Evolutionary conservation across 2,113 vertebrate species (phyloP), one percentile per base, ranked within the genome.

Genomic region (Picathartes gymnocephalus): DNA sequence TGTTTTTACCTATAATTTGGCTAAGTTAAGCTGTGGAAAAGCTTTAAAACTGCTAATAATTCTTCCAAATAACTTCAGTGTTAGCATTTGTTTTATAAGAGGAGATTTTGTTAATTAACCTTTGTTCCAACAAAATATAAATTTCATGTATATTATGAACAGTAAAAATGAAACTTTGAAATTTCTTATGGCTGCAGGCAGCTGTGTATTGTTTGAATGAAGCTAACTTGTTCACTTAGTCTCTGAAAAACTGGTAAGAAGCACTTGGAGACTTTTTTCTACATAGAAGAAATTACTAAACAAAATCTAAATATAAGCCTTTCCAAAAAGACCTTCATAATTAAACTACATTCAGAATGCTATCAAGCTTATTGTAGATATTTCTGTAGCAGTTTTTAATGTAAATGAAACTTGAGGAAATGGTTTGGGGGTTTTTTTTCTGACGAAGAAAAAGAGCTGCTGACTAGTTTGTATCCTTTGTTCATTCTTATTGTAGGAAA

Each of bases 401-500:
- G 45, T 45, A 72, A 86, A 73, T 61, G 47, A 27, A 80, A 53
- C 60, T 33, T 35, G 62, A 44, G 53, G 53, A 83, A 90, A 68
- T 86, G 19, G 54, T 58, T 74, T 47, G 54, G 42, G 10, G 4
- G 16, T 57, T 54, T 70, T 72, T 73, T 57, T 48, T 40, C 23
- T 68, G 23, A 68, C 47, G 48, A 62, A 64, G 45, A 25, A 72
- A 51, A 73, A 81, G 81, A 73, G 18, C 61, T 93, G 37, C 35
- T 66, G 70, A 66, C 86, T 69, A 88, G 58, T 79, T 60, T 56
- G 45, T 80, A 94, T 94, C 95, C 95, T 95, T 80, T 79, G 56
- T 95, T 95, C 87, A 62, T 96, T 95, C 71, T 95, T 95, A 86
- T 60, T 39, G 53, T 86, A 97, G 84, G 65, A 94, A 95, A 80